phyloP scores from a whole-genome alignment of 37 sponge, comb jelly and placozoan species.

The Oopsacas minuta region DNA sequence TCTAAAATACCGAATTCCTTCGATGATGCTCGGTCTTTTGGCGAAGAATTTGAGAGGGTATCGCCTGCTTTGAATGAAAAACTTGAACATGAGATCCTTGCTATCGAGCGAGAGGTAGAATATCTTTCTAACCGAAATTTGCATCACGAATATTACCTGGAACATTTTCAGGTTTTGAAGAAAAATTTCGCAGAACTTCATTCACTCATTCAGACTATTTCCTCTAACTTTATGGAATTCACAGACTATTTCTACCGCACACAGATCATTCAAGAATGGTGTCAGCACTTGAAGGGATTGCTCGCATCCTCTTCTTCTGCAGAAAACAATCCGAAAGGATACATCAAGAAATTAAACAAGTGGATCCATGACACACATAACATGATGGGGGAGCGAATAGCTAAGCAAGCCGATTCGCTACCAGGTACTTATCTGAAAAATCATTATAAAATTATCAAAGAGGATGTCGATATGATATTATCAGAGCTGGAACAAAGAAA shows the following conservation, averaged over 20 bases:
- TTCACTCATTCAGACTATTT: background rate
- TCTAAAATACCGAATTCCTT: background rate
- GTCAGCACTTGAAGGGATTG: background rate
- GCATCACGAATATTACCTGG: background rate
- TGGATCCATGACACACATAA: constrained; percentile 1
- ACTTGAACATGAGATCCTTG: background rate
- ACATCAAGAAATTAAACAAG: background rate
- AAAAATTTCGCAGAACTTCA: background rate
- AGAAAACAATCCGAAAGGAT: background rate
- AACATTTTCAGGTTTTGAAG: background rate
- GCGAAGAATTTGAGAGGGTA: background rate
- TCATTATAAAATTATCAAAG: background rate
- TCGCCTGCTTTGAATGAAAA: background rate
- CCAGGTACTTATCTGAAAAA: background rate
- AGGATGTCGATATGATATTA: background rate
- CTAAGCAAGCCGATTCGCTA: background rate
- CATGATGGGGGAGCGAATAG: background rate
- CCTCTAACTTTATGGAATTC: background rate
- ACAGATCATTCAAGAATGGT: background rate
- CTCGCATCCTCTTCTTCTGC: background rate
- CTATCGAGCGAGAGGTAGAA: constrained; percentile 6
- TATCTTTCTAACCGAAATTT: background rate
- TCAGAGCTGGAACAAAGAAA: background rate
- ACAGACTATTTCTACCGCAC: background rate
- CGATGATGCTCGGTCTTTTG: background rate